Conservation (phyloP, 2,113 vertebrate genomes). For the Campylomormyrus numenius region DNA sequence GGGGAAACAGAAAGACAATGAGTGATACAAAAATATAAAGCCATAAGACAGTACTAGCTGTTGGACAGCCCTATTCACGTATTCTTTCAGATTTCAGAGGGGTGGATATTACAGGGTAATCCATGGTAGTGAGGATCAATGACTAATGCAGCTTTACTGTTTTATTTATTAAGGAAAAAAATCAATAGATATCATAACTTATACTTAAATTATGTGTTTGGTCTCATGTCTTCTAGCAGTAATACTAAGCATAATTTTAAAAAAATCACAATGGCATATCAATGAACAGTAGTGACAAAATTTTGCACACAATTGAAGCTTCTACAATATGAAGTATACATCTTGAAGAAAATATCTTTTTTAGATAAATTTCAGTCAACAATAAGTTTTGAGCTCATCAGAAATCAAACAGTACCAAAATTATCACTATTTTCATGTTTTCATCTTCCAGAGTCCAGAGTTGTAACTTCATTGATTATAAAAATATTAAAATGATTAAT, state of each 20-base stretch:
- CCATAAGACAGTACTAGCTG: not conserved
- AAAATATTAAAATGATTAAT: not conserved
- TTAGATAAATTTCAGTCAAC: not conserved
- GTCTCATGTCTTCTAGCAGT: not conserved
- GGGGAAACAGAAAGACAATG: conserved; percentile 22
- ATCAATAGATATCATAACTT: not conserved
- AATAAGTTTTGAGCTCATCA: not conserved
- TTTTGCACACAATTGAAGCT: not conserved
- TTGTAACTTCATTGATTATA: not conserved
- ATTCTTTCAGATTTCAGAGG: not conserved
- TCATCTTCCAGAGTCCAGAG: not conserved
- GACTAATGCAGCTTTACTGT: not conserved
- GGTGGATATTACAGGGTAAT: not conserved
- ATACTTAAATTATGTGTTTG: not conserved
- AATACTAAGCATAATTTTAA: not conserved
- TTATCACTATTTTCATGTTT: not conserved
- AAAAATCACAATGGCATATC: not conserved
- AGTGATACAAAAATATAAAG: not conserved
- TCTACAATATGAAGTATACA: not conserved
- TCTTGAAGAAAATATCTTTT: not conserved
- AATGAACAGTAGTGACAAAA: not conserved
- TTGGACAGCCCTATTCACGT: not conserved
- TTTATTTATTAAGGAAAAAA: not conserved
- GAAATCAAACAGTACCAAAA: not conserved
- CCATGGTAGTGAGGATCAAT: not conserved